Evolutionary conservation across 2,797 vertebrate species (phyloP), one percentile per base, ranked within the genome.

Genomic region (Antrozous pallidus): DNA sequence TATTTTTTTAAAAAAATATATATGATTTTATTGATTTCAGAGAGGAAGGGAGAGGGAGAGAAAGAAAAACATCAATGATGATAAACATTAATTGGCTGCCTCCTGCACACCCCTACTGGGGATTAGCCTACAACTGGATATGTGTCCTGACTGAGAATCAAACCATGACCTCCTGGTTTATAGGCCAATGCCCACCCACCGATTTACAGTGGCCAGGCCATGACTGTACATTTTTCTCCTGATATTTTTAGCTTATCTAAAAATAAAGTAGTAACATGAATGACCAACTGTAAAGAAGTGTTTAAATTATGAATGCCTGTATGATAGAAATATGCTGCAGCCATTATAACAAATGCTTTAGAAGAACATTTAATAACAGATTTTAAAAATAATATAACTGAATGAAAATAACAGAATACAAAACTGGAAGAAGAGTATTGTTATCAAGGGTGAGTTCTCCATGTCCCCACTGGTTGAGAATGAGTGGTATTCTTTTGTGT

Each of bases 211-310:
- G 26, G 26, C 56, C 56, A 28, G 26, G 26, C 24, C 38, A 31
- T 61, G 49, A 86, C 56, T 67, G 1, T 80, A 71, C 74, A 88
- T 94, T 78, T 75, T 24, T 58, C 28, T 78, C 49, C 38, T 82
- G 56, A 82, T 88, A 82, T 33, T 69, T 89, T 94, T 89, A 87
- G 17, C 47, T 93, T 88, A 67, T 77, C 38, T 54, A 90, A 79
- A 78, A 83, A 87, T 13, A 80, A 94, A 77, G 5, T 80, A 33
- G 56, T 70, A 92, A 73, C 24, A 80, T 80, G 89, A 93, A 51
- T 81, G 49, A 70, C 10, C 49, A 86, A 79, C 51, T 91, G 54
- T 81, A 70, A 95, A 93, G 12, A 95, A 88, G 94, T 81, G 9
- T 24, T 96, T 94, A 58, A 81, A 81, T 75, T 84, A 69, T 31